Percentiles rank a stretch among this genome's conserved stretches.
Evolutionary conservation across 2,113 vertebrate species (phyloP).

Genomic region (Pachyramphus minor): DNA sequence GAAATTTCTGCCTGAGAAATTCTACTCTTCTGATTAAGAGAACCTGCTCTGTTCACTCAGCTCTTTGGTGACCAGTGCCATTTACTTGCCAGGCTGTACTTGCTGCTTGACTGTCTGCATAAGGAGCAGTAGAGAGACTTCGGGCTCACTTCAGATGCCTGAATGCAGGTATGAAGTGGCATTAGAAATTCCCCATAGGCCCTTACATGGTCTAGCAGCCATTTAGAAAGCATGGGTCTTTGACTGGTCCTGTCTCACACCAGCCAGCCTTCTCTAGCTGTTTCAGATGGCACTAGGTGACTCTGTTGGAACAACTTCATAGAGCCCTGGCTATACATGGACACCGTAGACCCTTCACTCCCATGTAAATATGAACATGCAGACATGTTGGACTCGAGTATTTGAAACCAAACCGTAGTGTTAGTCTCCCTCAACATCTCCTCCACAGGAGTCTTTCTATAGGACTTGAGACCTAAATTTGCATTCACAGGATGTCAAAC

Average conservation of each 20-base stretch:
- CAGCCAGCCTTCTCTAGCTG: background rate
- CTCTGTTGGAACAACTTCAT: background rate
- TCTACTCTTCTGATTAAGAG: background rate
- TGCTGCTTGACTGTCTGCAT: background rate
- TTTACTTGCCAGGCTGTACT: background rate
- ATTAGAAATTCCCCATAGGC: background rate
- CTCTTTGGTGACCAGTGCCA: background rate
- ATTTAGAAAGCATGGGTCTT: background rate
- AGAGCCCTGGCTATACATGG: background rate
- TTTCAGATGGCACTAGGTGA: background rate
- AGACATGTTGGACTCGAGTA: fast-evolving
- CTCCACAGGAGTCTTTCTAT: background rate
- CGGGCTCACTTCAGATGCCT: background rate
- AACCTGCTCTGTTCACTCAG: background rate
- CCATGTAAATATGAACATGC: fast-evolving
- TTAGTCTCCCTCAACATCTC: background rate
- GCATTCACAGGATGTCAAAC: background rate
- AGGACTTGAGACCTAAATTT: background rate
- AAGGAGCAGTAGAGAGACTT: background rate
- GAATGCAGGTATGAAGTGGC: background rate
- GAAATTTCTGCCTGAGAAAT: background rate
- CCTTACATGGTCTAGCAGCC: fast-evolving
- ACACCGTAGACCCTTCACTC: background rate
- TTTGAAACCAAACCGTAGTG: background rate
- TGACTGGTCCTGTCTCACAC: background rate